Conservation (phyloP, 2,888 invertebrate genomes). For the Pammene fasciana region DNA sequence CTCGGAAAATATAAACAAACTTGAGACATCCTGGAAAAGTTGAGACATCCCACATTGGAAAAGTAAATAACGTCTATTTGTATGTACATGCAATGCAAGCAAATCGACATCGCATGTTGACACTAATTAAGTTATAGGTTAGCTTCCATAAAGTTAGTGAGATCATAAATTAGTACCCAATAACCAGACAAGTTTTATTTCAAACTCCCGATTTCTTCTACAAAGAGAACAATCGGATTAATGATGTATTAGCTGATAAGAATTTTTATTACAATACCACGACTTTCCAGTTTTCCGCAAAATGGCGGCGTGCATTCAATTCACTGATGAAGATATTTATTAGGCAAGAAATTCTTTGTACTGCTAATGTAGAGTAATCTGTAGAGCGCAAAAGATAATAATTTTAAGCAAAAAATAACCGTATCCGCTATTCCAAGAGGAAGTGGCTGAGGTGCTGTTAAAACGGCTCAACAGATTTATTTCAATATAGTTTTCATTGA, state of each 20-base stretch:
- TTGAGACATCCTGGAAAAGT: too few species aligned
- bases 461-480: too few species aligned
- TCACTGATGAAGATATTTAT: neutral
- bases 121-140: conserved; percentile 10
- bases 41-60: conserved; percentile 5
- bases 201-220: neutral
- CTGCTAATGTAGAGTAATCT: too few species aligned
- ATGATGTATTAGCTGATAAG: neutral
- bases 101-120: neutral
- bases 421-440: too few species aligned
- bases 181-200: neutral
- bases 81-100: neutral
- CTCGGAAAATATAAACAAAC: neutral
- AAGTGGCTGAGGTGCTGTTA: too few species aligned
- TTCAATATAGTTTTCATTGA: too few species aligned
- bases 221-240: neutral
- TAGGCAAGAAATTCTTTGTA: too few species aligned
- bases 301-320: neutral
- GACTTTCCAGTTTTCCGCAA: neutral
- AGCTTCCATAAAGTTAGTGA: neutral
- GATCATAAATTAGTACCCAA: neutral
- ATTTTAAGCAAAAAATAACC: too few species aligned
- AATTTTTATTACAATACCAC: neutral
- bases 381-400: too few species aligned
- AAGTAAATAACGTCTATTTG: conserved; percentile 11